Evolutionary conservation across 2,113 vertebrate species (phyloP), one percentile per base, ranked within the genome.

Genomic region (Salvelinus namaycush): DNA sequence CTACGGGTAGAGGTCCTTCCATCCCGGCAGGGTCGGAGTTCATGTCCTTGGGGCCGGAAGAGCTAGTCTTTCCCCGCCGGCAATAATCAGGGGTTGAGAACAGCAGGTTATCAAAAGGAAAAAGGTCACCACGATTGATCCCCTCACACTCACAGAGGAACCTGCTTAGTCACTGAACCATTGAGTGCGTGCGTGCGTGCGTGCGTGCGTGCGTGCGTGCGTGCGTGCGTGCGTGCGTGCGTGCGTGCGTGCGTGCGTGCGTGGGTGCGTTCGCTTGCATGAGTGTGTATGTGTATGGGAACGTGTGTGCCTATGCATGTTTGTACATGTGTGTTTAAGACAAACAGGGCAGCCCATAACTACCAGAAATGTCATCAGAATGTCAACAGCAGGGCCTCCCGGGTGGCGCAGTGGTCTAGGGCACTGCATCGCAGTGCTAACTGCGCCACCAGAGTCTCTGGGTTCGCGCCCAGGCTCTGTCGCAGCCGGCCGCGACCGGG

Each of bases 51-150:
- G 62, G 62, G 26, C 65, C 26, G 14, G 24, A 67, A 27, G 26
- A 67, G 26, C 65, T 67, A 12, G 7, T 24, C 65, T 67, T 64
- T 67, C 65, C 26, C 79, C 83, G 76, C 80, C 71, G 80, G 87
- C 26, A 87, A 85, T 84, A 89, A 89, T 84, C 82, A 89, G 76
- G 79, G 81, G 78, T 60, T 80, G 81, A 86, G 83, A 83, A 76
- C 83, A 68, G 80, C 74, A 80, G 79, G 85, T 81, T 83, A 86
- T 72, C 76, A 79, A 68, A 69, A 79, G 68, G 14, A 73, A 80
- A 88, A 92, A 88, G 87, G 86, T 90, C 88, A 89, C 76, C 77
- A 22, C 83, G 82, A 88, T 87, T 88, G 90, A 92, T 89, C 83
- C 74, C 39, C 57, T 73, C 73, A 67, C 64, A 75, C 75, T 76